phyloP scores from a whole-genome alignment of 2,888 invertebrate species.

The Polyploca ridens region DNA sequence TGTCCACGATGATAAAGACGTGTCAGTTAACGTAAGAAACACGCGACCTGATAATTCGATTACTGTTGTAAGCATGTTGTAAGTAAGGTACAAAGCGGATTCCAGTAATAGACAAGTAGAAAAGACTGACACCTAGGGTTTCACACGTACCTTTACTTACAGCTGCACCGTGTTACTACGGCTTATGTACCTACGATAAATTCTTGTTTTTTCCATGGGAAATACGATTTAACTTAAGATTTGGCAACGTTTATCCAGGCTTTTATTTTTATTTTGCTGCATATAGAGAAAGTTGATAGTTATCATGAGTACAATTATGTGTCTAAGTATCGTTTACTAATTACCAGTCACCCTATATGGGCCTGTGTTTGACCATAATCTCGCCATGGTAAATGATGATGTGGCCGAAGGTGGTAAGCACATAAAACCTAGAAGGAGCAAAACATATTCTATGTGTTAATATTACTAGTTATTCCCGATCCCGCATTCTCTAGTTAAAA shows the following conservation, averaged over 20 bases:
- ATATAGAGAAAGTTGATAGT: too few relatives aligned
- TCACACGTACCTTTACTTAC: conserved; percentile 51
- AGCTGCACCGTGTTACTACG: conserved; percentile 37
- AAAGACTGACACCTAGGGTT: conserved; percentile 75
- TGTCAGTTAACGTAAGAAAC: conserved; percentile 19
- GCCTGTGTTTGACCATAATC: too few relatives aligned
- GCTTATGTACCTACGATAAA: conserved; percentile 28
- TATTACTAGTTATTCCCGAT: neutral
- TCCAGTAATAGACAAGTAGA: conserved; percentile 45
- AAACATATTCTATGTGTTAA: neutral
- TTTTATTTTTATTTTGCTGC: too few relatives aligned
- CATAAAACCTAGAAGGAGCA: too few relatives aligned
- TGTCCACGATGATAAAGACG: neutral
- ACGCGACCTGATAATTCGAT: conserved; percentile 63
- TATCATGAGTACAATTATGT: too few relatives aligned
- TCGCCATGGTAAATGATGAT: too few relatives aligned
- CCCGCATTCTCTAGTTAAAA: too few relatives aligned
- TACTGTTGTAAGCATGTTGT: conserved; percentile 60
- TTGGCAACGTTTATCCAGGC: too few relatives aligned
- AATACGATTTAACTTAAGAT: too few relatives aligned
- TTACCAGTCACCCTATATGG: too few relatives aligned
- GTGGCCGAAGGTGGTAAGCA: too few relatives aligned
- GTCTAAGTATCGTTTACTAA: too few relatives aligned
- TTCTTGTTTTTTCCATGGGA: neutral
- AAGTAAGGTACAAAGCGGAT: conserved; percentile 67